phyloP scores from a whole-genome alignment of 2,888 invertebrate species.

The Helleia helle region DNA sequence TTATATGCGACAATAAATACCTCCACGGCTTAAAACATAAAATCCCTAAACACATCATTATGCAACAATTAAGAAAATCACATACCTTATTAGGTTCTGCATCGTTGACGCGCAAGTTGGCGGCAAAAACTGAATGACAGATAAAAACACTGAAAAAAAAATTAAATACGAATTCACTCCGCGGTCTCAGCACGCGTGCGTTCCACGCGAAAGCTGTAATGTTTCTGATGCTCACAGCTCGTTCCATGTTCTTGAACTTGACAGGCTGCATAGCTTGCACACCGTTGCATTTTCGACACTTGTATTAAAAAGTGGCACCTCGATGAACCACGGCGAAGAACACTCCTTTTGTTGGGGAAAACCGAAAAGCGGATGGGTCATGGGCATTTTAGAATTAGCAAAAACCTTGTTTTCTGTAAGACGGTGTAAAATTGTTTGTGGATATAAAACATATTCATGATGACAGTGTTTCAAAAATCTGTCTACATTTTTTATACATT shows the following conservation, averaged over 20 bases:
- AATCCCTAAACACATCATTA: not conserved
- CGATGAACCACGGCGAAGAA: not conserved
- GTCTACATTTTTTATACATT: no score
- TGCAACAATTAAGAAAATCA: constrained; percentile 13
- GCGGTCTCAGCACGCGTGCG: constrained; percentile 37
- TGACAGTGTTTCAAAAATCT: no score
- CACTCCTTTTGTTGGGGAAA: constrained; percentile 1
- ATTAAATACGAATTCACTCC: constrained; percentile 35
- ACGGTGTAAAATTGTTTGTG: no score
- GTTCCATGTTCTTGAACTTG: constrained; percentile 58
- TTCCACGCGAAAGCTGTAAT: constrained; percentile 43
- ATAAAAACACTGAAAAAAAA: constrained; percentile 29
- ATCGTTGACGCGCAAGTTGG: constrained; percentile 34
- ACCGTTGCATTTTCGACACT: constrained; percentile 46
- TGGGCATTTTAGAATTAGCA: no score
- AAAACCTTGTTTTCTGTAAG: no score
- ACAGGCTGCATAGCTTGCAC: constrained; percentile 54
- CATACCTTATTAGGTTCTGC: constrained; percentile 55
- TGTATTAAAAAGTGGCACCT: constrained; percentile 5
- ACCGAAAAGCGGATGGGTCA: not conserved
- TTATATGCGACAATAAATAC: constrained; percentile 6
- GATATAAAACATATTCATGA: no score
- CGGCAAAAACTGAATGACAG: constrained; percentile 26
- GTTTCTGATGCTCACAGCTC: constrained; percentile 45
- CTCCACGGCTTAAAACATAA: not conserved